Evolutionary conservation across 2,113 vertebrate genomes (phyloP).

Genomic region (Pachyramphus minor): DNA sequence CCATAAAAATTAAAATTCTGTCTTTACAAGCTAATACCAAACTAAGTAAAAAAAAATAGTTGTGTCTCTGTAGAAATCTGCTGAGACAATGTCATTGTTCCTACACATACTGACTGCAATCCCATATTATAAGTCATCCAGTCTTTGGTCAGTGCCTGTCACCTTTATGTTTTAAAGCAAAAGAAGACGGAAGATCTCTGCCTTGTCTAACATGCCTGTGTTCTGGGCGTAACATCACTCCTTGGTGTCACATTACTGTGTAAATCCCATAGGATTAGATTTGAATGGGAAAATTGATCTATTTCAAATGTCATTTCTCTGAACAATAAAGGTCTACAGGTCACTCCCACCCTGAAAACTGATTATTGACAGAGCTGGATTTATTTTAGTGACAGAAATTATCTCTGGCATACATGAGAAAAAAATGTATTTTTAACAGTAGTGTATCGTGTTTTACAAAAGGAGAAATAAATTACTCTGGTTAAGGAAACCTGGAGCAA

Average conservation of each 20-base stretch:
- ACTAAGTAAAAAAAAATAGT: neutral
- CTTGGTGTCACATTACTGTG: neutral
- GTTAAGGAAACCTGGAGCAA: neutral
- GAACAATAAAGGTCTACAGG: neutral
- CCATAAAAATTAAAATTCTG: neutral
- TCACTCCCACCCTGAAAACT: neutral
- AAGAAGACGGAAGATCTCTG: neutral
- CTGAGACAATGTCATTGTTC: neutral
- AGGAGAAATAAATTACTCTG: neutral
- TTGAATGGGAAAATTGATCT: conserved; percentile 3
- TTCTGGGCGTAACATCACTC: neutral
- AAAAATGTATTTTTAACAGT: neutral
- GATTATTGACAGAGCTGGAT: neutral
- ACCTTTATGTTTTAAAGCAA: neutral
- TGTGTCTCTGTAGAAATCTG: neutral
- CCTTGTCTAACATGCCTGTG: neutral
- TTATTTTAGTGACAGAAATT: neutral
- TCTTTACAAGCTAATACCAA: neutral
- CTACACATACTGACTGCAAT: neutral
- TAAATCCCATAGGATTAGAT: neutral
- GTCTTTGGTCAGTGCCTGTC: neutral
- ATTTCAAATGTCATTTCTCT: neutral
- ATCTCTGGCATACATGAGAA: neutral
- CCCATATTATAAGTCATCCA: neutral
- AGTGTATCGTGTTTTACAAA: neutral